These are phyloP conservation scores for Bombyx mandarina DNA, from an alignment of 1,140 invertebrate species.

Conservation along the genomic window DNA sequence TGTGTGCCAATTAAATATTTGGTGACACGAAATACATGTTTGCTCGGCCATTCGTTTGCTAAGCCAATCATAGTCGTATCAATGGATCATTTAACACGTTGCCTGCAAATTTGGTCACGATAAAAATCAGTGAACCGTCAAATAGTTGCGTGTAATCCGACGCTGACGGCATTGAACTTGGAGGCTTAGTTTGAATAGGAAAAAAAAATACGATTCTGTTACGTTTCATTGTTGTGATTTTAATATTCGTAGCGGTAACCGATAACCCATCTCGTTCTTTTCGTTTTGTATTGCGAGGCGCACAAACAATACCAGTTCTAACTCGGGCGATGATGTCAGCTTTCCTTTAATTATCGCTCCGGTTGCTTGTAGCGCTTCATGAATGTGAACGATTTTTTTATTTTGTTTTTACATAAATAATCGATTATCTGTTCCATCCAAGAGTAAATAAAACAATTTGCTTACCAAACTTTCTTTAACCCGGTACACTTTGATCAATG, in stretches of 20 bases:
- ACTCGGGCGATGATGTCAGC: slow-evolving; percentile 62
- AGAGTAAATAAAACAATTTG: slow-evolving; percentile 16
- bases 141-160: slow-evolving; percentile 36
- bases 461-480: slow-evolving; percentile 3
- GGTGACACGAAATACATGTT: slow-evolving; percentile 4
- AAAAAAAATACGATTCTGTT: slow-evolving; percentile 27
- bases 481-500: no score
- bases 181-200: slow-evolving; percentile 22
- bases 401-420: slow-evolving; percentile 24
- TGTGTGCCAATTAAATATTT: slow-evolving; percentile 5
- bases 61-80: slow-evolving; percentile 18
- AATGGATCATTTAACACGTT: slow-evolving; percentile 38
- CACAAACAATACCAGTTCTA: slow-evolving; percentile 52
- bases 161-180: slow-evolving; percentile 54
- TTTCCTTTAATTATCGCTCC: slow-evolving; percentile 44
- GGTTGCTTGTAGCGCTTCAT: slow-evolving; percentile 38
- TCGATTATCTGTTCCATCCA: slow-evolving; percentile 17
- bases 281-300: slow-evolving; percentile 33
- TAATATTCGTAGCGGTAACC: slow-evolving; percentile 43
- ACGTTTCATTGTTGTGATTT: slow-evolving; percentile 30
- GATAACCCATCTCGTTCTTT: slow-evolving; percentile 53
- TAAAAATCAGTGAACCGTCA: slow-evolving; percentile 35
- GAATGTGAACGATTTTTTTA: slow-evolving; percentile 33
- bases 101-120: slow-evolving; percentile 37
- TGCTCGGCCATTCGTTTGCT: slow-evolving; percentile 11